Conservation (phyloP, 2,888 invertebrate genomes). For the Diaperis boleti region DNA sequence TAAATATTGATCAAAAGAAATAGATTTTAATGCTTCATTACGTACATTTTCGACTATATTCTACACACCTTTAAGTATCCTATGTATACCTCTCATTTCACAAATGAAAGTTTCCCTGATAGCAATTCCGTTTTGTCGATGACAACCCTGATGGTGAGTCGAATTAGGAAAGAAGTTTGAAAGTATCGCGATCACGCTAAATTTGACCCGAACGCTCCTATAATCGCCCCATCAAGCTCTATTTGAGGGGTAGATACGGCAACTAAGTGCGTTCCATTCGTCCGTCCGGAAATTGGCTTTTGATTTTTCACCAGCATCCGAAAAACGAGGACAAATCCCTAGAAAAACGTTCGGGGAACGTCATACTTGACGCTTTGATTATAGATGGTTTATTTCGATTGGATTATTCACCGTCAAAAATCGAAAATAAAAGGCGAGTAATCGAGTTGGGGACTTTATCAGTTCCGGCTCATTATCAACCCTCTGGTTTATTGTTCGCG, state of each 20-base stretch:
- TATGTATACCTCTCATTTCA: neutral
- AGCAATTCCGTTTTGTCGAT: constrained; percentile 23
- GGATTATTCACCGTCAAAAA: constrained; percentile 25
- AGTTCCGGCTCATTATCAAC: constrained; percentile 42
- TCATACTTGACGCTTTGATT: constrained; percentile 23
- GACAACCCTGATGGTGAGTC: constrained; percentile 18
- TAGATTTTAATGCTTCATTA: too few relatives aligned
- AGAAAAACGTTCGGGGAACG: neutral
- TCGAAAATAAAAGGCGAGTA: constrained; percentile 41
- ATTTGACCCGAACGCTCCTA: constrained; percentile 61
- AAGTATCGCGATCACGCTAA: constrained; percentile 58
- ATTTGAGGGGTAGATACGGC: constrained; percentile 56
- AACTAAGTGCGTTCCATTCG: constrained; percentile 43
- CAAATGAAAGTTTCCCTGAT: constrained; percentile 11
- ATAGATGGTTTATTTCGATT: constrained; percentile 23
- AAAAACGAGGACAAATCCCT: constrained; percentile 12
- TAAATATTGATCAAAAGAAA: too few relatives aligned
- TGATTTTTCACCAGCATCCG: constrained; percentile 50
- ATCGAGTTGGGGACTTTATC: constrained; percentile 37
- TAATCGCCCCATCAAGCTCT: constrained; percentile 59
- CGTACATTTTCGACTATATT: too few relatives aligned
- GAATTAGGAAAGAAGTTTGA: constrained; percentile 40
- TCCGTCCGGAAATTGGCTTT: constrained; percentile 59
- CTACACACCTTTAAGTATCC: too few relatives aligned
- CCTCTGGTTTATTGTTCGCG: constrained; percentile 35